Base-by-base conservation (phyloP, 2,797 vertebrate species). In the Masticophis lateralis region DNA sequence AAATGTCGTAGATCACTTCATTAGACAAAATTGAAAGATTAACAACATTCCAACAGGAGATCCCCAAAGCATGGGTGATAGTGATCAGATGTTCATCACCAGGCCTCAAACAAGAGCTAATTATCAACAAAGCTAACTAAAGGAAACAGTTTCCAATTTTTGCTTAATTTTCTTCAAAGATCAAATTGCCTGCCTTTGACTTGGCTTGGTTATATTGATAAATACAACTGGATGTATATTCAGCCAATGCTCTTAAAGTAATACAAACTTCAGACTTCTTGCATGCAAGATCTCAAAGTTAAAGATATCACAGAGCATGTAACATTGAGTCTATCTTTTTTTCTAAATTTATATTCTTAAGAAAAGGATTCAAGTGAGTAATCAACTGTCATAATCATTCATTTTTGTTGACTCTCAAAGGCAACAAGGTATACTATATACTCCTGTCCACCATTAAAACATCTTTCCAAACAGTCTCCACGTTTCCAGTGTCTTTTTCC, bases 401-500 rank as follows among this genome's bases (percentile, higher is more conserved):
- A 56, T 92, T 93, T 90, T 55, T 88, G 91, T 63, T 91, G 87
- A 43, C 69, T 86, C 74, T 93, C 88, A 94, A 94, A 92, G 87
- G 25, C 91, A 91, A 51, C 47, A 51, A 51, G 47, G 47, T 51
- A 51, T 51, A 51, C 47, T 51, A 51, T 51, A 51, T 51, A 51
- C 47, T 51, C 47, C 47, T 51, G 47, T 51, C 47, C 6, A 51
- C 47, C 47, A 51, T 51, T 51, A 51, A 51, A 51, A 51, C 47
- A 51, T 51, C 47, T 51, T 51, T 51, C 47, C 47, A 51, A 51
- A 51, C 47, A 51, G 47, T 51, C 6, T 51, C 47, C 47, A 51
- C 7, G 47, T 51, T 51, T 51, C 47, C 47, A 51, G 47, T 51
- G 47, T 51, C 47, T 51, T 51, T 51, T 51, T 51, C 47, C 47